These are phyloP conservation scores for Cephalotes varians DNA, from an alignment of 2,888 invertebrate species.

Conservation along the genomic window DNA sequence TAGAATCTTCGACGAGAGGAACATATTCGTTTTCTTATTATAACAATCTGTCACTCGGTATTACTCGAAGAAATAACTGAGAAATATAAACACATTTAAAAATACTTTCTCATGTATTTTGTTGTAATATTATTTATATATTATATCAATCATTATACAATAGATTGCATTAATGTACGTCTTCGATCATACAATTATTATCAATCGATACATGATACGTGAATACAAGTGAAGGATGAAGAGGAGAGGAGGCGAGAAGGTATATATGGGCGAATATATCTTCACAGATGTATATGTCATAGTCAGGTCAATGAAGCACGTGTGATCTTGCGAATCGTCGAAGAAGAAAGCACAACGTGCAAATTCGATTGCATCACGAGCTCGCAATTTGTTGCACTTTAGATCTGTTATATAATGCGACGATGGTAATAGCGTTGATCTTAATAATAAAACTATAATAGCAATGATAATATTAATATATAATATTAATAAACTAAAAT, in stretches of 20 bases:
- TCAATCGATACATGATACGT: constrained; percentile 47
- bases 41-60: neutral
- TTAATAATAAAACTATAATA: constrained; percentile 56
- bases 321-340: constrained; percentile 15
- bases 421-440: constrained; percentile 43
- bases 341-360: constrained; percentile 21
- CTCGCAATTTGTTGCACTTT: constrained; percentile 27
- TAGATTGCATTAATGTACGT: constrained; percentile 71
- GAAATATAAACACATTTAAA: constrained; percentile 67
- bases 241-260: constrained; percentile 10
- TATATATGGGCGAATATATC: neutral
- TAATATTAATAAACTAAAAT: constrained; percentile 41
- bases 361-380: constrained; percentile 30
- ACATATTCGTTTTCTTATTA: neutral
- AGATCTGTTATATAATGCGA: constrained; percentile 32
- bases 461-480: constrained; percentile 46
- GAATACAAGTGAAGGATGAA: constrained; percentile 23
- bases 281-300: neutral
- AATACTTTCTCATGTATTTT: constrained; percentile 75
- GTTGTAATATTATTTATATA: constrained; percentile 77
- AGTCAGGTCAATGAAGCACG: constrained; percentile 23
- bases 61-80: constrained; percentile 7
- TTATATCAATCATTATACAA: constrained; percentile 78
- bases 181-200: constrained; percentile 66
- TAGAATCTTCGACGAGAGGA: neutral